Evolutionary conservation across 1,140 invertebrate genomes (phyloP).

Genomic region (Ceratosolen solmsi): DNA sequence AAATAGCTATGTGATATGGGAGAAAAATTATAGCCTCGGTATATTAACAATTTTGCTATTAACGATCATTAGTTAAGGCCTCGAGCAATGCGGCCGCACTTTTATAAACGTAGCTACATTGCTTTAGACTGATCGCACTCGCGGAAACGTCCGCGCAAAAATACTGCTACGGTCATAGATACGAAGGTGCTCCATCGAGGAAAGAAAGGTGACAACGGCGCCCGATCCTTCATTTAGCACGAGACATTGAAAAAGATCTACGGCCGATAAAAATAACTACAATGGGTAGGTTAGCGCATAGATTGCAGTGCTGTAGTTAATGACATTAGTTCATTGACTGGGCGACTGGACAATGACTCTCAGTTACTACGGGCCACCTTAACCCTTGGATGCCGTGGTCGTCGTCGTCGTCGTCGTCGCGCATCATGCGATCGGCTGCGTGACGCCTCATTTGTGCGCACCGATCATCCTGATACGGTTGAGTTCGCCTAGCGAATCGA

Average conservation of each 20-base stretch:
- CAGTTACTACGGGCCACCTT: slow-evolving; percentile 13
- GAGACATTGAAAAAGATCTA: slow-evolving; percentile 1
- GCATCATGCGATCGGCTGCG: neutral
- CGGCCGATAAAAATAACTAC: neutral
- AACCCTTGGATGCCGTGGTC: neutral
- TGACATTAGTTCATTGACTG: neutral
- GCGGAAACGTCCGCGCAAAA: no score
- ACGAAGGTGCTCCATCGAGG: no score
- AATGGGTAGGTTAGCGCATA: neutral
- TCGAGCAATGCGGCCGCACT: neutral
- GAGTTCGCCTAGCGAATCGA: neutral
- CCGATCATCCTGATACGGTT: slow-evolving; percentile 38
- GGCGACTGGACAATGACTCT: neutral
- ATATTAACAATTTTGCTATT: no score
- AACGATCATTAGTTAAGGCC: neutral
- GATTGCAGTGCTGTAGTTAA: neutral
- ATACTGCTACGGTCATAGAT: no score
- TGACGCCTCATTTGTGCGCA: slow-evolving; percentile 31
- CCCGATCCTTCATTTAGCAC: neutral
- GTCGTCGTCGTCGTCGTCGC: neutral
- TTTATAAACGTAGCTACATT: neutral
- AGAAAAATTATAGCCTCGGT: neutral
- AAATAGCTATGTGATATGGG: neutral
- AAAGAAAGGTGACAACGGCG: neutral
- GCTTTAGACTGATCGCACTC: no score